Evolutionary conservation across 2,113 vertebrate genomes (phyloP), one percentile per base, ranked within the genome.

Genomic region (Urocynchramus pylzowi): DNA sequence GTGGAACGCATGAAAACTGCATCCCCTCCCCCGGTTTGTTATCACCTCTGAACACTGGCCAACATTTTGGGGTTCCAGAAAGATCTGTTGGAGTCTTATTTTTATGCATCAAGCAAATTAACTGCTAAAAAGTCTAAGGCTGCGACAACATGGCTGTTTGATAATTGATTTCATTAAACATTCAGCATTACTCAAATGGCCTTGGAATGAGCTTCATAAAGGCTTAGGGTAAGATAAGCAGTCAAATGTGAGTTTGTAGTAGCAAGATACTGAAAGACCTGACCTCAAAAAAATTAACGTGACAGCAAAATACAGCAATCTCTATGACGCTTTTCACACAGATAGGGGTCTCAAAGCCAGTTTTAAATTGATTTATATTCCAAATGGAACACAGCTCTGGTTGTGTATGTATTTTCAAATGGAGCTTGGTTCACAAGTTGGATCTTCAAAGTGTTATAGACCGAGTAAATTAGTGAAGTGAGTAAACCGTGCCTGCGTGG

Each of bases 401-500:
- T 39, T n/a, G 10, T 33, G 12, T 33, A 44, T 33, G n/a, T 20
- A 22, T 90, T 90, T 90, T 52, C 45, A 71, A 19, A 76, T 10
- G 33, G 37, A 61, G 2, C 23, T 91, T 73, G 0, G 3, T 70
- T 92, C 50, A 45, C n/a, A 57, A 37, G 15, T 14, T 73, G 28
- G 18, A 45, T 61, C 37, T 74, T 57, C 52, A 42, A 60, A 65
- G 20, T 54, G 9, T 70, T 67, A 45, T 0, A 60, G 41, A 50
- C 26, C 26, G 65, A 39, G 27, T 35, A 63, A 59, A 74, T 30
- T 4, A 39, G 10, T 11, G 28, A 54, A 75, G 18, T 4, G 28
- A 74, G 42, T 10, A 42, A 74, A 37, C 26, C 42, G 3, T 53
- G 17, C 53, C 24, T 35, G 15, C 0, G 0, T 60, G 37, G 57